Evolutionary conservation across 1,140 invertebrate genomes (phyloP).

Genomic region (Ptiloglossa arizonensis): DNA sequence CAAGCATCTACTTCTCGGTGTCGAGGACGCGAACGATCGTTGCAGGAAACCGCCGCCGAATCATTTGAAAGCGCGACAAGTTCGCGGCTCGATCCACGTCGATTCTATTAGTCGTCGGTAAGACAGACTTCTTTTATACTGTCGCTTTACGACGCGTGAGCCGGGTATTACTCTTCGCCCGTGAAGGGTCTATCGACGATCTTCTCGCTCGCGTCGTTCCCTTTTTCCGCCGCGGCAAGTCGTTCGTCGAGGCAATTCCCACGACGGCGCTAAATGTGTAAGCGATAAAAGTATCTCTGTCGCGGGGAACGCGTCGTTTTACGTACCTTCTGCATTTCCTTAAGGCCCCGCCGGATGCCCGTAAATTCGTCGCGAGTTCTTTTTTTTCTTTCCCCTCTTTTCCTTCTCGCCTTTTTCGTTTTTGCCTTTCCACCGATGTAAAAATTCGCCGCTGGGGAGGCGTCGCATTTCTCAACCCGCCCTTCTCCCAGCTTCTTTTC

Average conservation of each 20-base stretch:
- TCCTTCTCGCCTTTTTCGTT: too few species aligned
- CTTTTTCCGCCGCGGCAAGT: constrained; percentile 27
- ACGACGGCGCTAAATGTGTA: constrained; percentile 62
- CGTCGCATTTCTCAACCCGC: background rate
- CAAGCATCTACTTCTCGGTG: too few species aligned
- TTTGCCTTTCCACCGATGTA: too few species aligned
- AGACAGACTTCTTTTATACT: constrained; percentile 35
- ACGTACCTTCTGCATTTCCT: constrained; percentile 64
- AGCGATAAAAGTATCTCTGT: constrained; percentile 68
- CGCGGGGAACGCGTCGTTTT: constrained; percentile 59
- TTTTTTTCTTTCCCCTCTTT: too few species aligned
- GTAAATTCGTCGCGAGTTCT: constrained; percentile 49
- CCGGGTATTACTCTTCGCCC: constrained; percentile 35
- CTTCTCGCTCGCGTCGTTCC: constrained; percentile 6
- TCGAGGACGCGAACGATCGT: too few species aligned
- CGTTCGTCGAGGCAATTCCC: constrained; percentile 58
- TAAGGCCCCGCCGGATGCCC: constrained; percentile 50
- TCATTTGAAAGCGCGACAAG: background rate
- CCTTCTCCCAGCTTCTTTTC: background rate
- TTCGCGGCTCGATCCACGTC: background rate
- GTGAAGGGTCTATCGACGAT: constrained; percentile 35
- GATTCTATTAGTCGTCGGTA: constrained; percentile 34
- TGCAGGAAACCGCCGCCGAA: background rate
- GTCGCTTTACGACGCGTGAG: constrained; percentile 42
- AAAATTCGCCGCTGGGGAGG: background rate